Conservation (phyloP, 2,113 vertebrate genomes). For the Tachycineta bicolor region DNA sequence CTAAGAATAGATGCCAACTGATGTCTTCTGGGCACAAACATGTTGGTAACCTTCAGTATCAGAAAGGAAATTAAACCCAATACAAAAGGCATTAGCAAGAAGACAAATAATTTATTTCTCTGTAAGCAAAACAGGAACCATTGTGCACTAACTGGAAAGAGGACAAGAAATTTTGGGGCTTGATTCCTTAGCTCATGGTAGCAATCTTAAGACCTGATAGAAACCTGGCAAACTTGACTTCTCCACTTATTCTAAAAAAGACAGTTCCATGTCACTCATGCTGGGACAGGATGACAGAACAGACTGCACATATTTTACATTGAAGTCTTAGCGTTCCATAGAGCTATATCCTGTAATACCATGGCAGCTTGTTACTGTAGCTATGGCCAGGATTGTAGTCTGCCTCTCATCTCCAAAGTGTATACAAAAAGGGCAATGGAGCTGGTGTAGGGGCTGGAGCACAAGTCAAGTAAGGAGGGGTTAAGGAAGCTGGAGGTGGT, state of each 20-base stretch:
- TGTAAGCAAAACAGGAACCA: not conserved
- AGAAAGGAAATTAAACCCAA: not conserved
- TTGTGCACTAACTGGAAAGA: not conserved
- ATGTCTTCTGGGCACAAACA: not conserved
- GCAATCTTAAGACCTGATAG: not conserved
- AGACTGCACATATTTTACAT: not conserved
- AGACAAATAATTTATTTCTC: not conserved
- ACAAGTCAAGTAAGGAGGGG: not conserved
- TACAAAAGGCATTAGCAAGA: not conserved
- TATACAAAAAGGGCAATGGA: not conserved
- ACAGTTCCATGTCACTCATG: not conserved
- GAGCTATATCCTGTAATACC: not conserved
- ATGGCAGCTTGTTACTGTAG: not conserved
- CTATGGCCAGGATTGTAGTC: not conserved
- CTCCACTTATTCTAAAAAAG: not conserved
- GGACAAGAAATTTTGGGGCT: not conserved
- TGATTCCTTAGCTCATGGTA: not conserved
- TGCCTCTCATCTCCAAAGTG: not conserved
- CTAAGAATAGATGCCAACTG: not conserved
- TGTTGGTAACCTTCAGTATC: not conserved
- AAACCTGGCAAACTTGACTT: not conserved
- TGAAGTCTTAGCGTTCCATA: not conserved
- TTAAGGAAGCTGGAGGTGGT: not conserved
- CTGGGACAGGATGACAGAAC: not conserved
- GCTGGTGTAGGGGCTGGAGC: not conserved